Conservation (phyloP, 2,888 invertebrate species). For the Mylabris sibirica region DNA sequence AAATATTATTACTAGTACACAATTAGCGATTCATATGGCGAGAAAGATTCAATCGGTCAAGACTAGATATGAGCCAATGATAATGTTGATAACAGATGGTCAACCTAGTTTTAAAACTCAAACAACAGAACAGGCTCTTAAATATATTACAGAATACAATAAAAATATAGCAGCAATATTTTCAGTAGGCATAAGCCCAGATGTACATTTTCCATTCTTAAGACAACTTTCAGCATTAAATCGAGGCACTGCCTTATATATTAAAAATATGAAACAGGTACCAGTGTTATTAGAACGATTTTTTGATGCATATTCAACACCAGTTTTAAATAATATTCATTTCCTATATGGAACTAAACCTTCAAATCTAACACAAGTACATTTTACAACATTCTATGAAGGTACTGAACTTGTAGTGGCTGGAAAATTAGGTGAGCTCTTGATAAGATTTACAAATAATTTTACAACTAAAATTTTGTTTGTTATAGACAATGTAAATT, state of each 20-base stretch:
- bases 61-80: slow-evolving; percentile 65
- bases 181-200: slow-evolving; percentile 74
- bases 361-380: slow-evolving; percentile 63
- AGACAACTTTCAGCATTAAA: slow-evolving; percentile 72
- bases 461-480: too few species aligned
- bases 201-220: slow-evolving; percentile 72
- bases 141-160: not conserved
- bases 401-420: slow-evolving; percentile 72
- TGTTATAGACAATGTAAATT: too few species aligned
- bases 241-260: slow-evolving; percentile 72
- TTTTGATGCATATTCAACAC: slow-evolving; percentile 74
- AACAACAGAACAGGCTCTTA: not conserved
- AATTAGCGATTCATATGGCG: slow-evolving; percentile 35
- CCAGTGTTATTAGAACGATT: slow-evolving; percentile 72
- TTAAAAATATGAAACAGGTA: slow-evolving; percentile 76
- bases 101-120: slow-evolving; percentile 64
- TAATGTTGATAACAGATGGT: slow-evolving; percentile 73
- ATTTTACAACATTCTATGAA: slow-evolving; percentile 67
- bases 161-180: slow-evolving; percentile 62
- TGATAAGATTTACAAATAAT: too few species aligned
- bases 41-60: slow-evolving; percentile 38
- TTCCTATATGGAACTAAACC: slow-evolving; percentile 71
- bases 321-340: slow-evolving; percentile 70
- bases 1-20: slow-evolving; percentile 69
- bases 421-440: slow-evolving; percentile 59